Evolutionary conservation across 2,888 invertebrate species (phyloP), one percentile per base, ranked within the genome.

Genomic region (Clanis bilineata): DNA sequence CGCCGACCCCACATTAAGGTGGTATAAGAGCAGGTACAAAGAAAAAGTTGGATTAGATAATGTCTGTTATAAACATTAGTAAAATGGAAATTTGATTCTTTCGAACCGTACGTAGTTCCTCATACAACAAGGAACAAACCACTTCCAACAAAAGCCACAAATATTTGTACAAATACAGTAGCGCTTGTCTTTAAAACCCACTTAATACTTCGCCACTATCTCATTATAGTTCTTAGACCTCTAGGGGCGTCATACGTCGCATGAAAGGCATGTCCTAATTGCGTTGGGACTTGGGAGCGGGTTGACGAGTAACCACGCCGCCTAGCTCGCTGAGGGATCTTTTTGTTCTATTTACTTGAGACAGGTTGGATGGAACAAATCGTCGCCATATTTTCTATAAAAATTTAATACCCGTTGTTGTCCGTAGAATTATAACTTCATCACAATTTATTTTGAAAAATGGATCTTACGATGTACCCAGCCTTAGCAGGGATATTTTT

Each of bases 151-250:
- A 25, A 25, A 25, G 3, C 7, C 7, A 32, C 51, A 32, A 51
- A 32, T 32, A 51, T 51, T 51, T 51, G 32, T 32, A 32, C 51
- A 28, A 28, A 51, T 32, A 51, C 51, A 51, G 51, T 51, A 51
- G 51, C 15, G 9, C 15, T 51, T 51, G 51, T 71, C 65, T 68
- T 64, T 65, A 68, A 64, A 63, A 66, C 65, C 66, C 67, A 68
- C 66, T 66, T 64, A 64, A 64, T 71, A 62, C 58, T 60, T 59
- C 59, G 59, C 62, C 63, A 70, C 70, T 70, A 72, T 67, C 72
- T 72, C 72, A 72, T 72, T 71, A 6, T 45, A 60, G 32, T 56
- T 61, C 39, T 57, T 55, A 51, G 51, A 51, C 51, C 51, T 18
- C 51, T 22, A 44, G 51, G 51, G 18, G 51, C 51, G 51, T 51